Conservation (phyloP, 2,888 invertebrate species). For the Drosophila paucipuncta region DNA sequence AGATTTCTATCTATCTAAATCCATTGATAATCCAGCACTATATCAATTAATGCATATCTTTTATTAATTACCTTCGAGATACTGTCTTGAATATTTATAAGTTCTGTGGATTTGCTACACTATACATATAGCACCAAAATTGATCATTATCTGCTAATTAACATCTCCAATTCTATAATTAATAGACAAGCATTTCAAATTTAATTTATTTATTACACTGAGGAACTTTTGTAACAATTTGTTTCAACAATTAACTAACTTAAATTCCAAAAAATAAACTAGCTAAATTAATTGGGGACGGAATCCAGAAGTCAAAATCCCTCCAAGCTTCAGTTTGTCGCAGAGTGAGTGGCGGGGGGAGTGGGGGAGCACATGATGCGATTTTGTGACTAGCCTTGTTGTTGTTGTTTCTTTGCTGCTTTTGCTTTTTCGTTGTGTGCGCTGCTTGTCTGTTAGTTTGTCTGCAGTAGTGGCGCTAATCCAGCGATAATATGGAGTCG, state of each 20-base stretch:
- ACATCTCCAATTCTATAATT: neutral
- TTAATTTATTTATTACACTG: neutral
- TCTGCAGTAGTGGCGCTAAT: conserved; percentile 83
- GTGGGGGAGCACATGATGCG: conserved; percentile 22
- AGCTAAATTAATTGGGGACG: conserved; percentile 27
- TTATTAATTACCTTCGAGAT: neutral
- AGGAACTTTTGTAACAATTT: conserved; percentile 48
- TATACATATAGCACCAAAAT: neutral
- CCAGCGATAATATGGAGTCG: conserved; percentile 89
- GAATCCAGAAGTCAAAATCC: conserved; percentile 7
- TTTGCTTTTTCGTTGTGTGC: neutral
- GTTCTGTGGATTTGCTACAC: neutral
- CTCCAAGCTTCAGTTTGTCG: neutral
- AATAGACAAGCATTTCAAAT: neutral
- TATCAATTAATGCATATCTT: too few species aligned
- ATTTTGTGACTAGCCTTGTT: conserved; percentile 52
- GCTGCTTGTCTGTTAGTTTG: neutral
- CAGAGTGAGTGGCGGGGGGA: neutral
- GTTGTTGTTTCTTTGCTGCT: conserved; percentile 2
- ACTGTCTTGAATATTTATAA: neutral
- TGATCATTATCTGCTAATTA: neutral
- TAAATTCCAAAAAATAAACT: conserved; percentile 34
- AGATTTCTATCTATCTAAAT: neutral
- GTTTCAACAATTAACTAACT: conserved; percentile 48
- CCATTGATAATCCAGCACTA: too few species aligned